Conservation (phyloP, 2,888 invertebrate genomes). For the Clostera curtula region DNA sequence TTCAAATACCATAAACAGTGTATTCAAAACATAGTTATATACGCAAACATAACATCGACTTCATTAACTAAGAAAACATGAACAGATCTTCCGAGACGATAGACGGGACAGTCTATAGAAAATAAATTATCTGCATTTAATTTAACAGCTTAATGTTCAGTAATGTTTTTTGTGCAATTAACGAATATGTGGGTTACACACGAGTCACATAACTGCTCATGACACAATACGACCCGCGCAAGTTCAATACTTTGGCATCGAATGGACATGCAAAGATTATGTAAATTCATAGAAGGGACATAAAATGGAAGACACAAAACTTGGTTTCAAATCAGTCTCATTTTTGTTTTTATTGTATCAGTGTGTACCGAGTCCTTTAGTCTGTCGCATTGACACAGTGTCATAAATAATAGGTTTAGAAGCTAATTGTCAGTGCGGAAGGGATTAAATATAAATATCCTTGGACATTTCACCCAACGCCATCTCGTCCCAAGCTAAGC, state of each 20-base stretch:
- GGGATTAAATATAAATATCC: too few relatives aligned
- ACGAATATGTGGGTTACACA: conserved; percentile 51
- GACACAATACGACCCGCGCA: conserved; percentile 47
- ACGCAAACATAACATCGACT: conserved; percentile 5
- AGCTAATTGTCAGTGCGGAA: too few relatives aligned
- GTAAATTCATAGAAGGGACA: conserved; percentile 12
- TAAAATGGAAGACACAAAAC: conserved; percentile 8
- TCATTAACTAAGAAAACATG: conserved; percentile 5
- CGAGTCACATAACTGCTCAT: conserved; percentile 58
- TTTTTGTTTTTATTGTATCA: conserved; percentile 2
- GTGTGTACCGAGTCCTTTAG: too few relatives aligned
- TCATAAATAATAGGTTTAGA: too few relatives aligned
- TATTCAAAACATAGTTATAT: conserved; percentile 9
- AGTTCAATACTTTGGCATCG: conserved; percentile 45
- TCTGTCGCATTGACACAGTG: too few relatives aligned
- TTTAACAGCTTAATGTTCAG: conserved; percentile 32
- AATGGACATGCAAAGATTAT: conserved; percentile 20
- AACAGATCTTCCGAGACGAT: conserved; percentile 3
- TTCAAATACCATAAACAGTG: conserved; percentile 8
- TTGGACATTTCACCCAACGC: too few relatives aligned
- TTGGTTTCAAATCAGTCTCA: conserved; percentile 17
- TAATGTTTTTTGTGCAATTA: conserved; percentile 44
- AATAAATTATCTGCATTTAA: conserved; percentile 4
- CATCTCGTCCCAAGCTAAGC: too few relatives aligned
- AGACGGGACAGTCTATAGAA: conserved; percentile 2